Evolutionary conservation across 2,888 invertebrate genomes (phyloP).

Genomic region (Leucophora obtusa): DNA sequence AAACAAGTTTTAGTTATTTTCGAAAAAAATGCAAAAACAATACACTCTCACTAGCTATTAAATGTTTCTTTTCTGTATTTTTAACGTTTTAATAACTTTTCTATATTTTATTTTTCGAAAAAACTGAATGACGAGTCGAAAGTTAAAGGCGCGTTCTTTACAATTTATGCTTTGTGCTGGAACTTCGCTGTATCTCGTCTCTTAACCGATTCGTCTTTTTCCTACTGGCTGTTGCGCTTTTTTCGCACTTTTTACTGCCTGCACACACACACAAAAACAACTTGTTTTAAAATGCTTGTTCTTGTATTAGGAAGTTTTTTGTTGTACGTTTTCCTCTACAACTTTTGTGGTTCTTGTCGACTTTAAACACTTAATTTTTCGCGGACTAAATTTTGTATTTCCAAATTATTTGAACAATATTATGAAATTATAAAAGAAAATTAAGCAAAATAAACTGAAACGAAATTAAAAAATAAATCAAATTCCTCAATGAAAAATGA

Average conservation of each 20-base stretch:
- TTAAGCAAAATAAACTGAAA: constrained; percentile 59
- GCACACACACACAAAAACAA: constrained; percentile 39
- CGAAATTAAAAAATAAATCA: constrained; percentile 56
- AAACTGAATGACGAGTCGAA: constrained; percentile 48
- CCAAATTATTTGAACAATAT: constrained; percentile 36
- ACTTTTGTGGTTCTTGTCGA: background rate
- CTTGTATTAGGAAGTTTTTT: constrained; percentile 45
- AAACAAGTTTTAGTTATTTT: background rate
- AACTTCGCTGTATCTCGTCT: constrained; percentile 58
- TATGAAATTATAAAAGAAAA: constrained; percentile 52
- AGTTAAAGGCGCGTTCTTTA: constrained; percentile 61
- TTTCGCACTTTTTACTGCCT: constrained; percentile 56
- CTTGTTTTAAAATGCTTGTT: constrained; percentile 52
- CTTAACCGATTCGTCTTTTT: constrained; percentile 40
- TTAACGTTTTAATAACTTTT: constrained; percentile 7
- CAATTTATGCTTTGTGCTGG: constrained; percentile 61
- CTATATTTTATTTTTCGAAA: constrained; percentile 20
- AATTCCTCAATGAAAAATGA: constrained; percentile 52
- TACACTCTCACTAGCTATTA: background rate
- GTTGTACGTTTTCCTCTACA: constrained; percentile 37
- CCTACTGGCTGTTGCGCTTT: constrained; percentile 52
- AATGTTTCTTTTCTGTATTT: background rate
- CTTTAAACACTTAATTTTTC: constrained; percentile 32
- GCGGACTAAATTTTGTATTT: background rate
- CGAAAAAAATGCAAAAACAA: background rate